Evolutionary conservation across 2,888 invertebrate species (phyloP).

Genomic region (Phaonia tiefii): DNA sequence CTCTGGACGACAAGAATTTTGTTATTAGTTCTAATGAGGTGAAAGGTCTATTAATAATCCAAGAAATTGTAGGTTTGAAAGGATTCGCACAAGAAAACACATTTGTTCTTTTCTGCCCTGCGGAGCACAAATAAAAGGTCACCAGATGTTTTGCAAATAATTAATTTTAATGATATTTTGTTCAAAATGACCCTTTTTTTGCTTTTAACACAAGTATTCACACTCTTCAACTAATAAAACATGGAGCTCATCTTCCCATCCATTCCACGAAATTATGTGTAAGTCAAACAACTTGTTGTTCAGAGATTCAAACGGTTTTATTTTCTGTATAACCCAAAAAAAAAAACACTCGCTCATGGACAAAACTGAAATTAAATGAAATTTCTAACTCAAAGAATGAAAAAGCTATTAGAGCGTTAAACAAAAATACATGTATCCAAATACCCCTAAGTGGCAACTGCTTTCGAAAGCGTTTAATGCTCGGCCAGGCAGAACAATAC

Average conservation of each 20-base stretch:
- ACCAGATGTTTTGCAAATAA: conserved; percentile 69
- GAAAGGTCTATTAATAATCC: conserved; percentile 38
- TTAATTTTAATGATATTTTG: conserved; percentile 69
- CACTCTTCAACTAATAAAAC: too few species aligned
- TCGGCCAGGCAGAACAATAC: conserved; percentile 1
- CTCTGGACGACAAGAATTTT: background rate
- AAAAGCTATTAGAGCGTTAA: conserved; percentile 50
- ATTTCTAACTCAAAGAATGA: conserved; percentile 15
- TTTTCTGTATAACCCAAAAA: conserved; percentile 32
- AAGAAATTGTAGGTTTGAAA: background rate
- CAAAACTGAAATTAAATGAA: background rate
- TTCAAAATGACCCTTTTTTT: conserved; percentile 53
- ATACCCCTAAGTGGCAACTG: conserved; percentile 12
- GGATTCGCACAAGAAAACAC: conserved; percentile 25
- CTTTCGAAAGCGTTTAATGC: conserved; percentile 38
- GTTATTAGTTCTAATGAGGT: background rate
- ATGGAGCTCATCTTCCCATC: background rate
- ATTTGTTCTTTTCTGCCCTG: conserved; percentile 23
- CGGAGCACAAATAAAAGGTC: conserved; percentile 46
- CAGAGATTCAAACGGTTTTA: conserved; percentile 43
- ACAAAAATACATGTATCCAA: conserved; percentile 43
- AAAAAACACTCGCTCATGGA: background rate
- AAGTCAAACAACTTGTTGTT: conserved; percentile 52
- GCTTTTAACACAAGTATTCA: background rate
- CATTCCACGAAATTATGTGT: conserved; percentile 31